phyloP scores from a whole-genome alignment of 1,140 invertebrate genomes.

The fruit fly (Drosophila melanogaster) region Release_6_plus_ISO1_MT NT_033779.5:9821001-9821500 shows the following conservation, averaged over 20 bases:
- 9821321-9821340: conserved; percentile 19
- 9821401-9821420: conserved; percentile 1
- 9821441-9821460: conserved; percentile 50
- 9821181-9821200: neutral
- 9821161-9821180: conserved; percentile 30
- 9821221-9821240: conserved; percentile 40
- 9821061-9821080: conserved; percentile 83
- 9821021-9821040: conserved; percentile 52
- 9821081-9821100: conserved; percentile 84
- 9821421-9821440: conserved; percentile 62
- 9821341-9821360: conserved; percentile 77
- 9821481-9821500: conserved; percentile 50
- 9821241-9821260: conserved; percentile 65
- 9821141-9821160: conserved; percentile 13
- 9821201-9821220: too few species aligned
- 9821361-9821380: conserved; percentile 52
- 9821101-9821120: conserved; percentile 72
- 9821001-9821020: conserved; percentile 14
- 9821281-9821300: conserved; percentile 61
- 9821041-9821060: conserved; percentile 83
- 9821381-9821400: neutral
- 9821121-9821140: conserved; percentile 44
- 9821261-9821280: conserved; percentile 26
- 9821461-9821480: conserved; percentile 39
- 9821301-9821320: conserved; percentile 28